Evolutionary conservation across 1,140 invertebrate genomes (phyloP).

Genomic region (Zaprionus gabonicus): DNA sequence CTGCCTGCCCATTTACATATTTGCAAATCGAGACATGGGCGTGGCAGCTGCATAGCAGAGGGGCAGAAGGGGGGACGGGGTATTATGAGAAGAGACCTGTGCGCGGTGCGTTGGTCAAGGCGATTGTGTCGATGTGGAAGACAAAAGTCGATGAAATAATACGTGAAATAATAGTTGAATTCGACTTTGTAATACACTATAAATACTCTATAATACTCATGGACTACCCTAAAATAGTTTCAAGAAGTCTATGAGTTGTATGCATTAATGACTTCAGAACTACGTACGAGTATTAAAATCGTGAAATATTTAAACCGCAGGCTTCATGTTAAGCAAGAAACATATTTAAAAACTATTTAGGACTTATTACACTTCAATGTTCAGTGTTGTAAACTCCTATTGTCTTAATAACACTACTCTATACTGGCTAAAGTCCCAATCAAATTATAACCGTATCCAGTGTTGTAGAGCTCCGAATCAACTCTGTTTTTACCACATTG

Average conservation of each 20-base stretch:
- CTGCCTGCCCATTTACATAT: conserved; percentile 49
- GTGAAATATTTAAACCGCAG: too few relatives aligned
- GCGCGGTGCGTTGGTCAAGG: conserved; percentile 23
- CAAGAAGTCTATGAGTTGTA: too few relatives aligned
- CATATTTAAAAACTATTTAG: too few relatives aligned
- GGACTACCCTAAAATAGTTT: too few relatives aligned
- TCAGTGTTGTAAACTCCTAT: neutral
- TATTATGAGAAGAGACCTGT: neutral
- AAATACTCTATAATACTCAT: too few relatives aligned
- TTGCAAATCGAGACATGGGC: conserved; percentile 26
- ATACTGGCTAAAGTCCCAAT: too few relatives aligned
- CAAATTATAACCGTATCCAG: neutral
- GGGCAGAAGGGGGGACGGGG: neutral
- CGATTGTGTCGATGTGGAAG: conserved; percentile 7
- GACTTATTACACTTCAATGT: neutral
- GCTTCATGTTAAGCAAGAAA: too few relatives aligned
- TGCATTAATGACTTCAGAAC: too few relatives aligned
- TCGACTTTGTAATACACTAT: too few relatives aligned
- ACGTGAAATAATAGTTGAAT: too few relatives aligned
- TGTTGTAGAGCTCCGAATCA: neutral
- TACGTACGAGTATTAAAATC: too few relatives aligned
- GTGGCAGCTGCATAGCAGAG: conserved; percentile 9
- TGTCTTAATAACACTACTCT: too few relatives aligned
- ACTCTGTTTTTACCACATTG: neutral
- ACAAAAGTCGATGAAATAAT: conserved; percentile 5